Percentiles rank a stretch among this genome's conserved stretches.
Conservation (phyloP, 2,113 vertebrate species). For the Cyanoderma ruficeps region DNA sequence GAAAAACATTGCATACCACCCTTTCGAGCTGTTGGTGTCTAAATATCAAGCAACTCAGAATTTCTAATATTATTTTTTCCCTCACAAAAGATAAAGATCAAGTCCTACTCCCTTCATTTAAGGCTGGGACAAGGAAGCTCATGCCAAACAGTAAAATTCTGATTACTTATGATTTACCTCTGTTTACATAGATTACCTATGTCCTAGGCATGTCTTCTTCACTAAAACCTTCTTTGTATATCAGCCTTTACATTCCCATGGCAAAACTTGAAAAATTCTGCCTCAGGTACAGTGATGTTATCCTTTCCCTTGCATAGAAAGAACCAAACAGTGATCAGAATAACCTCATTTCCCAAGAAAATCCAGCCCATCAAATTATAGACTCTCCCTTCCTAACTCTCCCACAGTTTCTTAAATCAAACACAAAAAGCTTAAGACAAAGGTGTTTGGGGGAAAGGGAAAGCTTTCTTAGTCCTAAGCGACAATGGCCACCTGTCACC, state of each 20-base stretch:
- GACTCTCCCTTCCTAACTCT: background rate
- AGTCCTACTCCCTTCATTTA: background rate
- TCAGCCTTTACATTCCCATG: background rate
- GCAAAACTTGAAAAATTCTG: background rate
- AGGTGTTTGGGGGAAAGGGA: background rate
- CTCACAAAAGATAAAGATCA: background rate
- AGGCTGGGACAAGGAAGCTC: background rate
- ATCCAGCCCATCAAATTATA: background rate
- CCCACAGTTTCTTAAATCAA: background rate
- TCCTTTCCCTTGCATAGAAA: background rate
- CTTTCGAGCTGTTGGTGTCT: background rate
- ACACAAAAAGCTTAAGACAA: background rate
- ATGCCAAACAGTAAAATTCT: background rate
- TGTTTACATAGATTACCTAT: too few species aligned
- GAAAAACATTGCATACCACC: background rate
- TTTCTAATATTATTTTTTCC: background rate
- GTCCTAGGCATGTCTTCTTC: background rate
- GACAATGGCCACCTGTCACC: background rate
- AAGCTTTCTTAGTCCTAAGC: background rate
- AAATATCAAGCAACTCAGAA: background rate
- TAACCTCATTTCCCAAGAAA: background rate
- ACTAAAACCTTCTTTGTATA: background rate
- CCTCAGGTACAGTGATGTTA: background rate
- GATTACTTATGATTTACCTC: too few species aligned
- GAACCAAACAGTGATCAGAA: background rate